A percentile compares a stretch with the other conserved stretches of the same genome.
These are phyloP conservation scores for Gambelia wislizenii DNA, from an alignment of 2,797 vertebrate species.

Conservation along the genomic window DNA sequence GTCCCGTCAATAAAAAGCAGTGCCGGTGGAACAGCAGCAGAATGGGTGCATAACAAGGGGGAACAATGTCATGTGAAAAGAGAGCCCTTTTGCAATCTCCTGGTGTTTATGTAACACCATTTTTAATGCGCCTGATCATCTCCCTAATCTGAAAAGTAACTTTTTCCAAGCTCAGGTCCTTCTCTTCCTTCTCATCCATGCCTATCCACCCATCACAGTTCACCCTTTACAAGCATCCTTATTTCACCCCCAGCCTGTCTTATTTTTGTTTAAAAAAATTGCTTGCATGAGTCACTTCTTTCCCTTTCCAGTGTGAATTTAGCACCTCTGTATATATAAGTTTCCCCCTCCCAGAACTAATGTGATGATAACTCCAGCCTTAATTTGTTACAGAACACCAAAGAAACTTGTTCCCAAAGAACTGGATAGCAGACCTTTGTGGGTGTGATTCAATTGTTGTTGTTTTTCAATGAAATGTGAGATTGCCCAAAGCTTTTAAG, in stretches of 20 bases:
- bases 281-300: background rate
- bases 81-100: no score
- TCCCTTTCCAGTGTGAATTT: background rate
- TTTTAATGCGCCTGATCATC: no score
- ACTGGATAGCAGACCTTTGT: background rate
- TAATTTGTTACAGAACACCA: background rate
- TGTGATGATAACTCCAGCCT: background rate
- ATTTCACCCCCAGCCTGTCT: no score
- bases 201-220: background rate
- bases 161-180: background rate
- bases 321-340: background rate
- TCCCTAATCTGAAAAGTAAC: no score
- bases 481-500: background rate
- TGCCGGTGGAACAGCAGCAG: no score
- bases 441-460: background rate
- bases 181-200: conserved; percentile 30
- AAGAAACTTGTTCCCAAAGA: background rate
- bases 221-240: background rate
- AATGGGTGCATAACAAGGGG: no score
- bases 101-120: no score
- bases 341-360: background rate
- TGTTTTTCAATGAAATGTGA: background rate
- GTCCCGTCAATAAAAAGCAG: no score
- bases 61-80: no score
- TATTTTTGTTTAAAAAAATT: background rate